These are phyloP conservation scores for Hanleya hanleyi DNA, from an alignment of 2,888 invertebrate species.

Conservation along the genomic window DNA sequence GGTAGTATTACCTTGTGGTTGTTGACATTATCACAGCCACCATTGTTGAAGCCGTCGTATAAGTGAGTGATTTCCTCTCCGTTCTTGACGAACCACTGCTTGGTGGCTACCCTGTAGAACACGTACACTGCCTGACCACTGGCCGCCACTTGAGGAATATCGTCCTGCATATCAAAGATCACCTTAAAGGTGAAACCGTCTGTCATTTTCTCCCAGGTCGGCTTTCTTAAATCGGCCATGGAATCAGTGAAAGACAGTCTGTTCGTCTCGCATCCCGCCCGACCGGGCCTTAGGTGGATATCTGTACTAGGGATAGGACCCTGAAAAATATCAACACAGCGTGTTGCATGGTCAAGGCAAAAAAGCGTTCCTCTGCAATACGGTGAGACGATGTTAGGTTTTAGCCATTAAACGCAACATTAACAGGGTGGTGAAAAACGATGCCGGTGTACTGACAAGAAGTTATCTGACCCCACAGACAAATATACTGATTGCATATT, in stretches of 20 bases:
- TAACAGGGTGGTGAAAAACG: too few relatives aligned
- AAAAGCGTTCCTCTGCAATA: too few relatives aligned
- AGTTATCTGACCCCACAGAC: too few relatives aligned
- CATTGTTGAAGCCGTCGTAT: constrained; percentile 5
- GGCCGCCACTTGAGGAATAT: neutral
- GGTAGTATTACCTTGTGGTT: constrained; percentile 7
- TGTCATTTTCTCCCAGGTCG: constrained; percentile 2
- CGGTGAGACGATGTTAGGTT: too few relatives aligned
- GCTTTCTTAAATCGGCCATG: neutral
- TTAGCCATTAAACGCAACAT: too few relatives aligned
- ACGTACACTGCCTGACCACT: neutral
- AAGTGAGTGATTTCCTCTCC: neutral
- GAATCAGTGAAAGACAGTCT: constrained; percentile 4
- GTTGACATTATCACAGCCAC: neutral
- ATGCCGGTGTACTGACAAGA: too few relatives aligned
- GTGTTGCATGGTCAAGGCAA: too few relatives aligned
- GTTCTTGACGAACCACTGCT: constrained; percentile 3
- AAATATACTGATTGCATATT: too few relatives aligned
- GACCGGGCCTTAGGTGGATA: neutral
- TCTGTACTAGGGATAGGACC: constrained; percentile 11
- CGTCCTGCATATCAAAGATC: constrained; percentile 5
- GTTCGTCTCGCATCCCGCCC: neutral
- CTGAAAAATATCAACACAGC: too few relatives aligned
- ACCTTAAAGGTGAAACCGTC: constrained; percentile 6
- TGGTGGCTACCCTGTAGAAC: constrained; percentile 3